Base-by-base conservation (phyloP, 2,888 invertebrate genomes). In the Acholoe squamosa region DNA sequence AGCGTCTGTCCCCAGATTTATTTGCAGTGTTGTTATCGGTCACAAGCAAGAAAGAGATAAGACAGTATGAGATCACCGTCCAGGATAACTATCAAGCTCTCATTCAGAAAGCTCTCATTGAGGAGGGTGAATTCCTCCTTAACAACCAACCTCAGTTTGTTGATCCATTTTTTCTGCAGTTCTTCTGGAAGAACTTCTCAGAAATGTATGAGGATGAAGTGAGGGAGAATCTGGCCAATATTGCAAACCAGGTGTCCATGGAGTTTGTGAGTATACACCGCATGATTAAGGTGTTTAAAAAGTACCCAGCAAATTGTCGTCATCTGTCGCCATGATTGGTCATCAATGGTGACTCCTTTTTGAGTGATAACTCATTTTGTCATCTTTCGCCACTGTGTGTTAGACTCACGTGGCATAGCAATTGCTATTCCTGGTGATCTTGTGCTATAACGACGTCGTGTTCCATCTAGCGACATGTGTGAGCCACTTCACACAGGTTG, bases 181-280 rank as follows among this genome's bases (percentile, higher is more conserved):
- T 94, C 91, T 92, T 94, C 3, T 94, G 94, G 94, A 91, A 92
- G 10, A 91, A 92, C 80, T 94, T 93, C 90, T 91, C 92, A 22
- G 93, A 93, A 10, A 31, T 86, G 56, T 22, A 0, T 22, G 25
- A 52, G 14, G 86, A 22, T 22, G 54, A 86, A 28, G 90, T 92
- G 94, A 10, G 92, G 43, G 93, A 94, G n/a, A 93, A 94, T 91
- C 92, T 94, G 43, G 93, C 94, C 91, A 92, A 93, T 25, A 93
- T 94, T 19, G 94, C 94, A 91, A 93, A 94, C 76, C 90, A 93
- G 71, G 94, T 93, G 77, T 93, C 94, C 0, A 92, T 93, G 16
- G 94, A 94, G 89, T 94, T 94, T 90, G 94, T 94, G 93, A 94
- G 94, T 22, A 92, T 94, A 12, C 94, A 94, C 76, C 92, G 94